A percentile compares a stretch with the other conserved stretches of the same genome.
Conservation (phyloP, 2,888 invertebrate species). For the Ceramica pisi region DNA sequence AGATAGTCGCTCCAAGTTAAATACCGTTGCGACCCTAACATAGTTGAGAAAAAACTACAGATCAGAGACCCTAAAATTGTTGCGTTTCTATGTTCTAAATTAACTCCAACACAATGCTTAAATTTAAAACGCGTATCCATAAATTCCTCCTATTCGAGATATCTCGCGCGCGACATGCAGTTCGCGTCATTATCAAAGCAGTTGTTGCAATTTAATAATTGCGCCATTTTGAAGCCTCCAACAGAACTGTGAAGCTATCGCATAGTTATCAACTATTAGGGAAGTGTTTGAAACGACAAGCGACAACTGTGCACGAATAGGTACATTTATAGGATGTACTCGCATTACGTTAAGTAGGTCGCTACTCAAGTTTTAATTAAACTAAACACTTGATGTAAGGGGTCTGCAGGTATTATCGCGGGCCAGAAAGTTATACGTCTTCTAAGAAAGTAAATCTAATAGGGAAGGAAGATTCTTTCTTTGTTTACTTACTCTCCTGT, state of each 20-base stretch:
- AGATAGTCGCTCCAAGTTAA: too few relatives aligned
- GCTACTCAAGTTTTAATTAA: conserved; percentile 65
- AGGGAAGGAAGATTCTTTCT: conserved; percentile 66
- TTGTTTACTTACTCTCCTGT: conserved; percentile 64
- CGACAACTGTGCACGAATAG: not conserved
- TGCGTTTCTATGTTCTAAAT: not conserved
- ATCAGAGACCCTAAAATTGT: not conserved
- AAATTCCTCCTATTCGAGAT: conserved; percentile 25
- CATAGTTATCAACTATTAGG: conserved; percentile 58
- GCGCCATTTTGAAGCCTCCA: conserved; percentile 30
- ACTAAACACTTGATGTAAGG: conserved; percentile 62
- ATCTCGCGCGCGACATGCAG: conserved; percentile 28
- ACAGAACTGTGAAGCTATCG: conserved; percentile 36
- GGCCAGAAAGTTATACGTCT: conserved; percentile 67
- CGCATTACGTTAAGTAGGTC: conserved; percentile 49
- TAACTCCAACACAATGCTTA: not conserved
- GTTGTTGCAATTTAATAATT: conserved; percentile 54
- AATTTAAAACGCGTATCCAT: not conserved
- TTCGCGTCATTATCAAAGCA: conserved; percentile 41
- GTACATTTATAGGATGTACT: conserved; percentile 16
- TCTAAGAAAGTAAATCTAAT: conserved; percentile 71
- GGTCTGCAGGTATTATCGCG: conserved; percentile 61
- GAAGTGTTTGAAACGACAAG: conserved; percentile 36
- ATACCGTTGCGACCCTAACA: too few relatives aligned
- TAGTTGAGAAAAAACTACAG: too few relatives aligned